phyloP scores from a whole-genome alignment of 2,888 invertebrate species.

The Drosophila parthenogenetica region DNA sequence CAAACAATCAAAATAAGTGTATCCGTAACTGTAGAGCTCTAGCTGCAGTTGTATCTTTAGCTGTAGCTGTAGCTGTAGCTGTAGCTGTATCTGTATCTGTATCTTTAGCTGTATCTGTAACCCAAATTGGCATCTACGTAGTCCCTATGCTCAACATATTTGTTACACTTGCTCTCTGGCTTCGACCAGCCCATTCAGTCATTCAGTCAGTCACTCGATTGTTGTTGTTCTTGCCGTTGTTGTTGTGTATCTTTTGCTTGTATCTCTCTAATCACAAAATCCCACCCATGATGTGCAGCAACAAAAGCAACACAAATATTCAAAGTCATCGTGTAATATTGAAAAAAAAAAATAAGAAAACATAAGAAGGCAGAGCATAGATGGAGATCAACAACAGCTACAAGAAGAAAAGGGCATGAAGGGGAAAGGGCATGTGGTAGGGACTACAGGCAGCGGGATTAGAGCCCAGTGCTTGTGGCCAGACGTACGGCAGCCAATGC shows the following conservation, averaged over 20 bases:
- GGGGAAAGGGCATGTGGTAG: background rate
- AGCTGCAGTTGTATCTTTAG: conserved; percentile 12
- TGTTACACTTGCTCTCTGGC: conserved; percentile 66
- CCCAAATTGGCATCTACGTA: conserved; percentile 20
- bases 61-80: conserved; percentile 3
- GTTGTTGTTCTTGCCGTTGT: conserved; percentile 13
- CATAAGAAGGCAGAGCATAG: conserved; percentile 6
- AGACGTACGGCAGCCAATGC: conserved; percentile 54
- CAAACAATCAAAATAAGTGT: conserved; percentile 76
- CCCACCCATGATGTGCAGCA: conserved; percentile 74
- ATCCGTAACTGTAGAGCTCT: conserved; percentile 18
- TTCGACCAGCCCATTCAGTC: conserved; percentile 19
- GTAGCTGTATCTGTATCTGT: conserved; percentile 14
- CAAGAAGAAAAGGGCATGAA: background rate
- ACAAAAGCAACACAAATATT: conserved; percentile 63
- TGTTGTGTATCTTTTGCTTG: conserved; percentile 49
- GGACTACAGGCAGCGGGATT: background rate
- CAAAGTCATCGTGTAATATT: conserved; percentile 80
- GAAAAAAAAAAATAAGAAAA: conserved; percentile 56
- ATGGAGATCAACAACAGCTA: conserved; percentile 6
- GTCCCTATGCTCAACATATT: conserved; percentile 59
- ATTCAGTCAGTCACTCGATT: conserved; percentile 14
- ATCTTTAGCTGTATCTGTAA: conserved; percentile 25
- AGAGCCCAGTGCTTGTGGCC: conserved; percentile 34
- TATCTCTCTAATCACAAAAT: conserved; percentile 77